Percentiles rank a stretch among this genome's conserved stretches.
Conservation (phyloP, 2,888 invertebrate genomes). For the Cremastinae sp. region DNA sequence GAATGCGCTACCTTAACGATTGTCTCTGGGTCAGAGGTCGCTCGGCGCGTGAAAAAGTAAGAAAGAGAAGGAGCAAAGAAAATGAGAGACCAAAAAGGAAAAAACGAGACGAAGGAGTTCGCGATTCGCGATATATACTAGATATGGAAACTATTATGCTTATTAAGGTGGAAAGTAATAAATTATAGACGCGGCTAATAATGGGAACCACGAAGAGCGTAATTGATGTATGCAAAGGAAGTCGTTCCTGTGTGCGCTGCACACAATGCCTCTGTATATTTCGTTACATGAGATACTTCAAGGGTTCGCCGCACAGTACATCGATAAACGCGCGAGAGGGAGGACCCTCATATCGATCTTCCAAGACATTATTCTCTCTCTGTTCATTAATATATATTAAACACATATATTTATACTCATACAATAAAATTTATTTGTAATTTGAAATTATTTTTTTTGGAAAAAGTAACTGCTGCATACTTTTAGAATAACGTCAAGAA, state of each 20-base stretch:
- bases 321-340: slow-evolving; percentile 40
- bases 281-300: slow-evolving; percentile 30
- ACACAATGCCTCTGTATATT: slow-evolving; percentile 46
- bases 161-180: slow-evolving; percentile 80
- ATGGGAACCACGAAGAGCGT: slow-evolving; percentile 74
- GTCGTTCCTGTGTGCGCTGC: slow-evolving; percentile 67
- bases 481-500: too few species aligned
- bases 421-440: too few species aligned
- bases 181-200: slow-evolving; percentile 79
- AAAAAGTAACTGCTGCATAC: too few species aligned
- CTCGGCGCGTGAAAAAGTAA: slow-evolving; percentile 67
- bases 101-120: slow-evolving; percentile 38
- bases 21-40: slow-evolving; percentile 78
- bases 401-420: neutral
- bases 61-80: slow-evolving; percentile 53
- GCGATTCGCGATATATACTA: slow-evolving; percentile 64
- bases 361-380: neutral
- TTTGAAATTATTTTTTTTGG: too few species aligned
- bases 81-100: too few species aligned
- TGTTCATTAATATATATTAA: neutral
- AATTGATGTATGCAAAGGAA: slow-evolving; percentile 79
- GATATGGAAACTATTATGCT: slow-evolving; percentile 79
- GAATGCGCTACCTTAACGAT: slow-evolving; percentile 79
- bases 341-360: slow-evolving; percentile 50
- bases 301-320: slow-evolving; percentile 32